Evolutionary conservation across 2,113 vertebrate species (phyloP).

Genomic region (Ceyx melanurus): DNA sequence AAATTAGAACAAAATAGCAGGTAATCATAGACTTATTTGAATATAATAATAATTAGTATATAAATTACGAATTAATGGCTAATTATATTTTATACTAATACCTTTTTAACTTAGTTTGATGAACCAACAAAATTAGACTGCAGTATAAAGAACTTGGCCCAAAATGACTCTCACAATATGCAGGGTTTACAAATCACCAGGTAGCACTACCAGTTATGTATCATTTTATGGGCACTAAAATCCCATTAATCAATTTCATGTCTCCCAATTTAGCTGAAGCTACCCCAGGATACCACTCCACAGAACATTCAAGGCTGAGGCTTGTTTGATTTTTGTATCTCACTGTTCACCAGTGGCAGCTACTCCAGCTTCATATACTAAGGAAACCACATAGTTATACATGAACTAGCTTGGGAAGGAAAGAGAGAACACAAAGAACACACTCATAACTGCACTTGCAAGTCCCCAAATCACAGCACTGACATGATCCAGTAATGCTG

Average conservation of each 20-base stretch:
- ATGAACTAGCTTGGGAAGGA: not conserved
- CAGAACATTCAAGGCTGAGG: not conserved
- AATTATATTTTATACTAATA: too few species aligned
- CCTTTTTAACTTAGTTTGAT: not conserved
- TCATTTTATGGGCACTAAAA: not conserved
- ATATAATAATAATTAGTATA: too few species aligned
- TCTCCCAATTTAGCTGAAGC: not conserved
- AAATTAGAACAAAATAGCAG: not conserved
- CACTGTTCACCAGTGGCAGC: not conserved
- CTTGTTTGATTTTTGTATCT: not conserved
- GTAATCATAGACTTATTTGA: not conserved
- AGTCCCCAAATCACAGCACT: not conserved
- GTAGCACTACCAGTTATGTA: not conserved
- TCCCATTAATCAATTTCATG: not conserved
- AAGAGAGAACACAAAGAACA: slow-evolving; percentile 20
- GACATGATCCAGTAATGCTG: not conserved
- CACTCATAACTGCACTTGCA: not conserved
- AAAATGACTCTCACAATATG: not conserved
- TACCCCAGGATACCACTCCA: not conserved
- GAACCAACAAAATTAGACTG: not conserved
- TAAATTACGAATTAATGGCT: too few species aligned
- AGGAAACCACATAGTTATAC: slow-evolving; percentile 3
- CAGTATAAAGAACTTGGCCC: not conserved
- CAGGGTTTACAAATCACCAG: not conserved
- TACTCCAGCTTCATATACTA: not conserved